phyloP scores from a whole-genome alignment of 2,888 invertebrate genomes.

The Catotricha subobsoleta region DNA sequence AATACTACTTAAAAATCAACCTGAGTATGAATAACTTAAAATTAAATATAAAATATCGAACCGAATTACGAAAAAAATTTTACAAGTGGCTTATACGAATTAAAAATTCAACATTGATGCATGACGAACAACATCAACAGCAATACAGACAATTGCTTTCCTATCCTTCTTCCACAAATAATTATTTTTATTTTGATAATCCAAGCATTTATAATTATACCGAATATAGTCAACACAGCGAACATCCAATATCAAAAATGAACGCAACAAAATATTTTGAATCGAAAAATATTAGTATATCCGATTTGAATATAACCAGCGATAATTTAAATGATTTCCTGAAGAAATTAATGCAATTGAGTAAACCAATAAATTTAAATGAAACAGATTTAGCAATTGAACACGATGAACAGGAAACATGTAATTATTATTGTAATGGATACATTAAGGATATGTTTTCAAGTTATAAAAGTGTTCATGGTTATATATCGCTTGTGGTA shows the following conservation, averaged over 20 bases:
- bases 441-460: slow-evolving; percentile 38
- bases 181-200: no score
- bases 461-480: slow-evolving; percentile 55
- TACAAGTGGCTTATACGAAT: no score
- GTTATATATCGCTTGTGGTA: slow-evolving; percentile 65
- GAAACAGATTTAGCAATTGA: background rate
- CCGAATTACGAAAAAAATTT: no score
- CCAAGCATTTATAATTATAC: no score
- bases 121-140: no score
- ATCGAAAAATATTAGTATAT: slow-evolving; percentile 7
- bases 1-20: no score
- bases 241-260: background rate
- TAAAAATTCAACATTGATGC: no score
- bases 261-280: slow-evolving; percentile 6
- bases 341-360: slow-evolving; percentile 5
- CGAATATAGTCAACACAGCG: no score
- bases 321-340: slow-evolving; percentile 9
- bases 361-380: slow-evolving; percentile 4
- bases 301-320: slow-evolving; percentile 9
- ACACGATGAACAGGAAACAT: slow-evolving; percentile 13
- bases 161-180: no score
- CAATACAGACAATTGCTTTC: no score
- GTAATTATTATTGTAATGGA: slow-evolving; percentile 38
- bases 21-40: no score
- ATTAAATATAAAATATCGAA: no score